Conservation (phyloP, 2,797 vertebrate species). For the Prunella strophiata region DNA sequence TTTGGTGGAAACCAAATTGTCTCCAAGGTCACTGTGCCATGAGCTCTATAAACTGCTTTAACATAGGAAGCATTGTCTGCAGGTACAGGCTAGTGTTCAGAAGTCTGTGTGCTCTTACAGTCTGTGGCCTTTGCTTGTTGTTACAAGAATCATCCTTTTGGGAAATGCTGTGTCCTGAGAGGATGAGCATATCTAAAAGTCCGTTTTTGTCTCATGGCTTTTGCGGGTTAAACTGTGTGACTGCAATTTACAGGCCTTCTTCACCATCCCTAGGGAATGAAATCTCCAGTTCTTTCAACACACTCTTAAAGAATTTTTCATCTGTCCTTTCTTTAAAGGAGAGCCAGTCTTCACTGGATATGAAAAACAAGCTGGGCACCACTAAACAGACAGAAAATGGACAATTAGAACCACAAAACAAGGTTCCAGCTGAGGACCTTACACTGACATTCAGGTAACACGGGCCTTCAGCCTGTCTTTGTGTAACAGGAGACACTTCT, state of each 20-base stretch:
- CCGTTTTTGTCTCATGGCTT: conserved; percentile 46
- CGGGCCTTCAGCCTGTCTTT: neutral
- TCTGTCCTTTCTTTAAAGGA: conserved; percentile 79
- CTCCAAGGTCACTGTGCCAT: neutral
- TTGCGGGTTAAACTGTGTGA: neutral
- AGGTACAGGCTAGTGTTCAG: neutral
- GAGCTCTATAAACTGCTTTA: neutral
- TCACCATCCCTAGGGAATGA: neutral
- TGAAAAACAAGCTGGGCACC: conserved; percentile 89
- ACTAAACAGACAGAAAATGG: conserved; percentile 90
- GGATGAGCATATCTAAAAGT: neutral
- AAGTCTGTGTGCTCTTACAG: conserved; percentile 13
- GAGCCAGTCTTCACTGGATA: conserved; percentile 88
- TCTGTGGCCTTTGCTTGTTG: conserved; percentile 34
- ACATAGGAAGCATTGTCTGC: neutral
- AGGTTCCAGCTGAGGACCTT: conserved; percentile 90
- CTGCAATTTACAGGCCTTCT: neutral
- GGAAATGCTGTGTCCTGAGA: neutral
- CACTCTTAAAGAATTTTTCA: neutral
- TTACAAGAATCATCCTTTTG: neutral
- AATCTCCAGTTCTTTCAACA: neutral
- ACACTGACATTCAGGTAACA: conserved; percentile 88
- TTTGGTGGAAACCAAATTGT: neutral
- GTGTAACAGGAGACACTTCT: neutral
- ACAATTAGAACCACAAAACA: conserved; percentile 86